Percentiles rank a stretch among this genome's conserved stretches.
Evolutionary conservation across 2,888 invertebrate species (phyloP).

Genomic region (Lepidonotus clava): DNA sequence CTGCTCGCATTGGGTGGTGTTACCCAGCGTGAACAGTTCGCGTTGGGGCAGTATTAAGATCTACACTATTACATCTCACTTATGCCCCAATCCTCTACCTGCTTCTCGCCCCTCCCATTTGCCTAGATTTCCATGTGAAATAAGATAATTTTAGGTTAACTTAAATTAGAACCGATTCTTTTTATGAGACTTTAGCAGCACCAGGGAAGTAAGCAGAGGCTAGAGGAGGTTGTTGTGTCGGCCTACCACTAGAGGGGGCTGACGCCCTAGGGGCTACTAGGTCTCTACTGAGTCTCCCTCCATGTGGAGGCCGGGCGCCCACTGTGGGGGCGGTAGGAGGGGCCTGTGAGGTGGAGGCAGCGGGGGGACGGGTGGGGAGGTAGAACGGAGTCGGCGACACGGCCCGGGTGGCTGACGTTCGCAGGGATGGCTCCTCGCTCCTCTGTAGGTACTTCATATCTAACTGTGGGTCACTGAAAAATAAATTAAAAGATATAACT

Average conservation of each 20-base stretch:
- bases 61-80: no score
- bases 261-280: background rate
- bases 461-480: constrained; percentile 72
- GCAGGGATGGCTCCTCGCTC: constrained; percentile 65
- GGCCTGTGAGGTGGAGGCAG: background rate
- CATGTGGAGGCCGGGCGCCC: background rate
- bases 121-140: no score
- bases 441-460: constrained; percentile 75
- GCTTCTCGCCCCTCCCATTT: no score
- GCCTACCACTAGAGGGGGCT: background rate
- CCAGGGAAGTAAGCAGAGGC: constrained; percentile 48
- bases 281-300: constrained; percentile 6
- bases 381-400: background rate
- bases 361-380: background rate
- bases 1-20: no score
- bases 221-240: constrained; percentile 15
- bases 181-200: constrained; percentile 26
- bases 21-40: no score
- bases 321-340: background rate
- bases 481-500: background rate
- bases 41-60: no score
- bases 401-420: background rate
- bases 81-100: no score
- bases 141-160: no score
- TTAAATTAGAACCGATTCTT: no score